A percentile compares a stretch with the other conserved stretches of the same genome.
These are phyloP conservation scores for Anhinga rufa DNA, from an alignment of 2,113 vertebrate genomes.

Conservation along the genomic window DNA sequence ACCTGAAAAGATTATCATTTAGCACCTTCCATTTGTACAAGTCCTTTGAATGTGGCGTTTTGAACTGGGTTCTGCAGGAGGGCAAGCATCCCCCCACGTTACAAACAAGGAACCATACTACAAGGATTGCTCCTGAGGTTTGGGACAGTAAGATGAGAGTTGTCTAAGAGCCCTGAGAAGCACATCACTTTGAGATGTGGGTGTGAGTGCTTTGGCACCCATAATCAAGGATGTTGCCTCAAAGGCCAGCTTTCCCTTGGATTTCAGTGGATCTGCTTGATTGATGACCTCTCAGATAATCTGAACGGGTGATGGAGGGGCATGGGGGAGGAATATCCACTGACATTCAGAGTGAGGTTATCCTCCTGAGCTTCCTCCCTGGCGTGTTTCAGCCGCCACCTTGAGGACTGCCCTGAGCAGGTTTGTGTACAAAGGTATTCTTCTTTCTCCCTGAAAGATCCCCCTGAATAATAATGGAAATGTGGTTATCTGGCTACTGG, in stretches of 20 bases:
- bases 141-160: background rate
- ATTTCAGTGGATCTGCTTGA: background rate
- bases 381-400: background rate
- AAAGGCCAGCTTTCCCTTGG: background rate
- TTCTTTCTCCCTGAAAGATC: background rate
- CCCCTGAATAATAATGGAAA: background rate
- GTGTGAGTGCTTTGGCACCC: accelerated
- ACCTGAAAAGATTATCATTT: background rate
- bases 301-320: background rate
- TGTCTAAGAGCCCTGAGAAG: background rate
- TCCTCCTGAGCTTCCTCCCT: background rate
- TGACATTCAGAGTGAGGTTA: background rate
- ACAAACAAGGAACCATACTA: background rate
- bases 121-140: background rate
- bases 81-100: background rate
- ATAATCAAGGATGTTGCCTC: background rate
- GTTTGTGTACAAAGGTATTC: background rate
- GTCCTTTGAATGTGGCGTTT: background rate
- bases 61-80: background rate
- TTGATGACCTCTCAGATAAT: background rate
- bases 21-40: background rate
- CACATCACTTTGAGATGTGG: background rate
- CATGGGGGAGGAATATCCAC: background rate
- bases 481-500: background rate
- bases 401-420: background rate